Percentiles rank a stretch among this genome's conserved stretches.
These are phyloP conservation scores for Penaeus japonicus DNA, from an alignment of 1,140 invertebrate species.

Conservation along the genomic window DNA sequence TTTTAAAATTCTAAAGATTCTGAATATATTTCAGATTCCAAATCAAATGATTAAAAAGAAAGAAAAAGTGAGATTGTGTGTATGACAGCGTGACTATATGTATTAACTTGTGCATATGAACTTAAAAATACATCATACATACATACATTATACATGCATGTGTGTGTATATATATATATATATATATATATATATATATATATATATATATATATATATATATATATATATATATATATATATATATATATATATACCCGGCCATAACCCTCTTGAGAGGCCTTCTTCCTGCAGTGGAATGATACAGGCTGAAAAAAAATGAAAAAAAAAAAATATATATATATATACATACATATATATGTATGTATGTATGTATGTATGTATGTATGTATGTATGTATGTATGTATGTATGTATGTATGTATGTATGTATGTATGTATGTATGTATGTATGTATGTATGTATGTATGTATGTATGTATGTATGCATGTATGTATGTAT, in stretches of 20 bases:
- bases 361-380: neutral
- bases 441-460: neutral
- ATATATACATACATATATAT: neutral
- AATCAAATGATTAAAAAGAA: too few species aligned
- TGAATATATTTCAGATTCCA: too few species aligned
- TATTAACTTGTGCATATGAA: too few species aligned
- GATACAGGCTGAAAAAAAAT: too few species aligned
- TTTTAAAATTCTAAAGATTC: too few species aligned
- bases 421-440: neutral
- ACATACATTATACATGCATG: too few species aligned
- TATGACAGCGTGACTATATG: too few species aligned
- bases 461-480: neutral
- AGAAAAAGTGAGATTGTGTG: too few species aligned
- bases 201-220: conserved; percentile 6
- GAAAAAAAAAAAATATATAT: too few species aligned
- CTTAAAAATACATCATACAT: too few species aligned
- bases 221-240: neutral
- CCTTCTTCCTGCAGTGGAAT: too few species aligned
- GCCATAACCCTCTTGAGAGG: too few species aligned
- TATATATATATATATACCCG: neutral
- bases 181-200: conserved; percentile 6
- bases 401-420: neutral
- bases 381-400: neutral
- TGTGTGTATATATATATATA: neutral
- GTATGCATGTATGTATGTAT: neutral